Evolutionary conservation across 2,888 invertebrate genomes (phyloP), one percentile per base, ranked within the genome.

Genomic region (Meiosimyza decipiens): DNA sequence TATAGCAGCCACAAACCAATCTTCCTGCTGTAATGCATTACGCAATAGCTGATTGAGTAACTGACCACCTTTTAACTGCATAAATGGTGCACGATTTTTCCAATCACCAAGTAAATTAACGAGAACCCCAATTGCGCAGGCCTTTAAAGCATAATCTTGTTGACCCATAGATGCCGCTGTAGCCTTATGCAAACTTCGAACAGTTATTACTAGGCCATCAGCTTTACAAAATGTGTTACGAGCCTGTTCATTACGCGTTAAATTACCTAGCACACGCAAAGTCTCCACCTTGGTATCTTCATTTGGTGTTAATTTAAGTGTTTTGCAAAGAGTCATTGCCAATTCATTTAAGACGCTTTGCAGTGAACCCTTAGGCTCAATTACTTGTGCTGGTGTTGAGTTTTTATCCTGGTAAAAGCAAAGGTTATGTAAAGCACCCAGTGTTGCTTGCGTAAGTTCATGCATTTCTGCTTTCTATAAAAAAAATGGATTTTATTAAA

Each of bases 371-470:
- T 79, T 76, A 9, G 79, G 59, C 4, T 74, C 74, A 28, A 77
- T 72, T 2, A 76, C 76, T n/a, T 78, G 75, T 15, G 78, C 63
- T 15, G 79, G 71, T 40, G 76, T 86, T 76, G 88, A 87, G 77
- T 89, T 89, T 69, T 89, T 88, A 78, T 86, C 86, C 78, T 88
- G 87, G 84, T 94, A 94, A 86, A 92, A 96, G 3, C 95, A 94
- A 70, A 96, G 88, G 86, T 96, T 96, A 86, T 95, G 96, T 74
- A 96, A 88, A 0, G 95, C 94, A 11, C 94, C 94, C 62, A 95
- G 87, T 15, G 93, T 91, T 6, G 95, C 94, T 74, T 94, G 89
- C 3, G 94, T 90, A 60, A 96, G 86, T 84, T 95, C 95, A 79
- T 93, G 92, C 77, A 90, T 90, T 77, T 90, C 90, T 69, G 79